Base-by-base conservation (phyloP, 2,797 vertebrate species). In the Pagetopsis macropterus region DNA sequence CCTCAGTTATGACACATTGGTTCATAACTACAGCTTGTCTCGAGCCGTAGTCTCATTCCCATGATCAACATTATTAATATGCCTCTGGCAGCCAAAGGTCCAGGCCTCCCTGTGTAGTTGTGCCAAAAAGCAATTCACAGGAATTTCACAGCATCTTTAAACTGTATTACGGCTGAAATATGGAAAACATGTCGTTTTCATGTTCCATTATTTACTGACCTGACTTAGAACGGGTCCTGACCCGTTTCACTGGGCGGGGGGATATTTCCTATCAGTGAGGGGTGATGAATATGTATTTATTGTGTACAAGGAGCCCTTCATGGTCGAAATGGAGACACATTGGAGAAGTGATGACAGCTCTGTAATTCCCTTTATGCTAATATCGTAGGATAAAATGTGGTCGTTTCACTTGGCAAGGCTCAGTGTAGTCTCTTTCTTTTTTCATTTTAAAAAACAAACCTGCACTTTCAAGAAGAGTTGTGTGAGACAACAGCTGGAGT, bases 131-230 rank as follows among this genome's bases (percentile, higher is more conserved):
- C 84, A 83, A 87, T 82, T 88, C 75, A 45, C 74, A 88, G 85
- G 92, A 92, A 92, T 94, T 90, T 92, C 90, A 89, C 87, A 92
- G 89, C 87, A 92, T 93, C 88, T 91, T 87, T 84, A 89, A 91
- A 90, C 79, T 79, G 78, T 82, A 89, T 89, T 85, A 66, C 79
- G 52, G 79, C 76, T 75, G 78, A 92, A 87, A 92, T 89, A 79
- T 86, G 83, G 86, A 91, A 90, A 89, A 86, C 84, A 84, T 84
- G 71, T 46, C 33, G 57, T 88, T 85, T 91, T 92, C 84, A 88
- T 89, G 88, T 84, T 76, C 72, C 46, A 62, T 87, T 88, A 86
- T 91, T 90, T 89, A 88, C 75, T 79, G 82, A 87, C 77, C 82
- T 74, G 71, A 75, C 79, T 81, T 73, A 13, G 65, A 75, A 75